Evolutionary conservation across 2,888 invertebrate genomes (phyloP).

Genomic region (Aspidiotus rigidus): DNA sequence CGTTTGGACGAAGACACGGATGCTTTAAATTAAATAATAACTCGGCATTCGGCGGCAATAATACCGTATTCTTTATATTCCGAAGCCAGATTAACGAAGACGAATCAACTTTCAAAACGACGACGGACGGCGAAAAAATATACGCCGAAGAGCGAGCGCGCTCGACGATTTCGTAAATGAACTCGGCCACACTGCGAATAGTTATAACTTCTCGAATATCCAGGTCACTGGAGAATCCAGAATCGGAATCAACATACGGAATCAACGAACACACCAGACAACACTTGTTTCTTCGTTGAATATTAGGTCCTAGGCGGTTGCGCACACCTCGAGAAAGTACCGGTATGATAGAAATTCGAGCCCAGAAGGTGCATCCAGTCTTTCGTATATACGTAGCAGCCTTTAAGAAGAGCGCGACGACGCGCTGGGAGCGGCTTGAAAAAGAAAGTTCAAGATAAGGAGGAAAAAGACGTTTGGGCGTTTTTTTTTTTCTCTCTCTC

Average conservation of each 20-base stretch:
- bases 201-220: constrained; percentile 20
- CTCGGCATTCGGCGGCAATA: too few relatives aligned
- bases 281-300: constrained; percentile 19
- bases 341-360: constrained; percentile 24
- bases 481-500: neutral
- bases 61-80: too few relatives aligned
- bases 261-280: constrained; percentile 19
- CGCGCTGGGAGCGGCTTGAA: neutral
- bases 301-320: constrained; percentile 19
- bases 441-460: constrained; percentile 18
- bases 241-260: constrained; percentile 19
- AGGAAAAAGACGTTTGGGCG: constrained; percentile 7
- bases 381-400: neutral
- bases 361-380: constrained; percentile 22
- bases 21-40: too few relatives aligned
- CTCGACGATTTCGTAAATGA: constrained; percentile 9
- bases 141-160: neutral
- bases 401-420: too few relatives aligned
- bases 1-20: too few relatives aligned
- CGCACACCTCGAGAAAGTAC: constrained; percentile 31
- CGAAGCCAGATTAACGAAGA: neutral
- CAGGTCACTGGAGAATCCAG: constrained; percentile 21
- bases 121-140: neutral
- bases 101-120: neutral
- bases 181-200: constrained; percentile 11